Percentiles rank a stretch among this genome's conserved stretches.
Conservation (phyloP, 2,888 invertebrate species). For the Leptopilina drosophilae region DNA sequence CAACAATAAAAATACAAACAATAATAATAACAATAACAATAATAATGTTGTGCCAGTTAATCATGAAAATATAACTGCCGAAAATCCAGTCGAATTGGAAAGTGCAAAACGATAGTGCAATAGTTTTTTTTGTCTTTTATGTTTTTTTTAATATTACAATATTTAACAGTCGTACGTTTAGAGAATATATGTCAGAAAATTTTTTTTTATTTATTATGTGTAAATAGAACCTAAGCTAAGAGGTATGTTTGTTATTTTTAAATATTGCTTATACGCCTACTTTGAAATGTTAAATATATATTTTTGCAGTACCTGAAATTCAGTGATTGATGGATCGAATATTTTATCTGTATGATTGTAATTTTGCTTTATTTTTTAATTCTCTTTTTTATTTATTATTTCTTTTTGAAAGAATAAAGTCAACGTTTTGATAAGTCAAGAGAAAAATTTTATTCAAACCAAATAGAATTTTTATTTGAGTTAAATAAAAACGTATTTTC, state of each 20-base stretch:
- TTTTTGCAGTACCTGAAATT: slow-evolving; percentile 24
- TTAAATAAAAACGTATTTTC: too few species aligned
- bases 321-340: background rate
- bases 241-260: background rate
- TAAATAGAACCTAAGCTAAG: slow-evolving; percentile 24
- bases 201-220: slow-evolving; percentile 4
- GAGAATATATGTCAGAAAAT: background rate
- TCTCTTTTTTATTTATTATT: too few species aligned
- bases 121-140: background rate
- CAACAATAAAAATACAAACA: slow-evolving; percentile 33
- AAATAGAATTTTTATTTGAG: too few species aligned
- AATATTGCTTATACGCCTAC: background rate
- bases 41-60: slow-evolving; percentile 31
- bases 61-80: slow-evolving; percentile 13
- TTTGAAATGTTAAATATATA: background rate
- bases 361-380: too few species aligned
- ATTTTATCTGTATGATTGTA: background rate
- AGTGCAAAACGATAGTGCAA: slow-evolving; percentile 19
- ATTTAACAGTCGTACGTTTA: background rate
- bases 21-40: too few species aligned
- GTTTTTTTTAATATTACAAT: background rate
- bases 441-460: too few species aligned
- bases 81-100: slow-evolving; percentile 28
- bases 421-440: too few species aligned
- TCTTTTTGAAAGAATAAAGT: too few species aligned